A percentile compares a stretch with the other conserved stretches of the same genome.
phyloP scores from a whole-genome alignment of 2,888 invertebrate genomes.

The Pachliopta kotzebuea region DNA sequence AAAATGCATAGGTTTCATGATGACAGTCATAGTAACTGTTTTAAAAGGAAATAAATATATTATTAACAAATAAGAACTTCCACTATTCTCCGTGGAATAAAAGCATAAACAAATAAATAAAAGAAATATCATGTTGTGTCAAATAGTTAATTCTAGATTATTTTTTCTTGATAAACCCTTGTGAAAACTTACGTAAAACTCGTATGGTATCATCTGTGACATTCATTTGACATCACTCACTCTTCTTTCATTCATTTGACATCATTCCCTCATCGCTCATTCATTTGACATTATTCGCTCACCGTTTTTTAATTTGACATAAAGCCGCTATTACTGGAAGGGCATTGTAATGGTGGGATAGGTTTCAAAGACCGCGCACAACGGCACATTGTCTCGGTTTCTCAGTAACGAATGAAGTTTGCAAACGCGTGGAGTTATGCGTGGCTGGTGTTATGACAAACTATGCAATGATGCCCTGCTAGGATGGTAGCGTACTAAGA shows the following conservation, averaged over 20 bases:
- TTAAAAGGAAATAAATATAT: too few species aligned
- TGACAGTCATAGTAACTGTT: too few species aligned
- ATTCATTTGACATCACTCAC: constrained; percentile 2
- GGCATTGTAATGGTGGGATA: constrained; percentile 32
- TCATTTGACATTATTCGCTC: constrained; percentile 3
- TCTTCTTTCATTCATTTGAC: neutral
- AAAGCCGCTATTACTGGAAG: constrained; percentile 12
- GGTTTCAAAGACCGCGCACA: constrained; percentile 39
- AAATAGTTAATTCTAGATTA: too few species aligned
- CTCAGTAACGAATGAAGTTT: constrained; percentile 34
- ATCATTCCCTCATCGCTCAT: neutral
- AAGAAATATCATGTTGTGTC: too few species aligned
- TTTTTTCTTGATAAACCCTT: too few species aligned
- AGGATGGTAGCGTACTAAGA: neutral
- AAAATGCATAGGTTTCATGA: too few species aligned
- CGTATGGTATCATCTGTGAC: too few species aligned
- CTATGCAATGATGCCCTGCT: constrained; percentile 2
- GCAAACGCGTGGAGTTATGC: constrained; percentile 37
- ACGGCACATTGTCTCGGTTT: constrained; percentile 36
- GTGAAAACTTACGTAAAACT: too few species aligned
- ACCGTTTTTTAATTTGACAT: constrained; percentile 10
- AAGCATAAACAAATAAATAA: too few species aligned
- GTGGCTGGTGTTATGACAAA: constrained; percentile 21
- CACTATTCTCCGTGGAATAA: too few species aligned
- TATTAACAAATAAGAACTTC: too few species aligned